phyloP scores from a whole-genome alignment of 2,113 vertebrate species.

The Oncorhynchus clarkii region DNA sequence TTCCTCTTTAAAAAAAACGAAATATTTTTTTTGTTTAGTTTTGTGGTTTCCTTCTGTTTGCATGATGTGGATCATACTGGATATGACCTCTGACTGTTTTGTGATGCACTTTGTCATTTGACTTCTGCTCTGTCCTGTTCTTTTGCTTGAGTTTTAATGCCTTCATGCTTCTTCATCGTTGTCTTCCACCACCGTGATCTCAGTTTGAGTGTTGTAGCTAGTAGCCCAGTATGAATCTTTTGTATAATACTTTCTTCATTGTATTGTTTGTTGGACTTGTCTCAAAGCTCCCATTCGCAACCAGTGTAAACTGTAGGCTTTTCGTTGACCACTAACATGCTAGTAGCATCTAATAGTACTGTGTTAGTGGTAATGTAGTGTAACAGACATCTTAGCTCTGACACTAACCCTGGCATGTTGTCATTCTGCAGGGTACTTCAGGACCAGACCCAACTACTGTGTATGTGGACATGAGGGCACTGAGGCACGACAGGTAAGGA shows the following conservation, averaged over 20 bases:
- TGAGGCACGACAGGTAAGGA: constrained; percentile 90
- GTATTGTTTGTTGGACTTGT: neutral
- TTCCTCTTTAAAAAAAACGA: neutral
- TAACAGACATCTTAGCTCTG: neutral
- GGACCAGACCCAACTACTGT: constrained; percentile 98
- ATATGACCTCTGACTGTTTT: neutral
- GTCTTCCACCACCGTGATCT: too few species aligned
- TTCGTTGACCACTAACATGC: constrained; percentile 14
- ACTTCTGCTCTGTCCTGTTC: neutral
- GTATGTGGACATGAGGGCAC: constrained; percentile 95
- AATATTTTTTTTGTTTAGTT: neutral
- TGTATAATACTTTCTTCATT: neutral
- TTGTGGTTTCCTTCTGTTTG: constrained; percentile 14
- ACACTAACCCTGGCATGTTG: constrained; percentile 10
- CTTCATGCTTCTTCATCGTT: too few species aligned
- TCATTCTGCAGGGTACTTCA: constrained; percentile 88
- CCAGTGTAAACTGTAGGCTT: constrained; percentile 17
- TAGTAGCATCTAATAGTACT: constrained; percentile 9
- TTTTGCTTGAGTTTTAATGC: neutral
- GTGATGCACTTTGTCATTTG: neutral
- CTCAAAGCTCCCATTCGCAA: neutral
- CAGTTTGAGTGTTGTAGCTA: too few species aligned
- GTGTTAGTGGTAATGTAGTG: neutral
- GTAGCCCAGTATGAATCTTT: neutral
- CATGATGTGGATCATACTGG: constrained; percentile 32